phyloP scores from a whole-genome alignment of 2,797 vertebrate species.

The Cheirogaleus major region DNA sequence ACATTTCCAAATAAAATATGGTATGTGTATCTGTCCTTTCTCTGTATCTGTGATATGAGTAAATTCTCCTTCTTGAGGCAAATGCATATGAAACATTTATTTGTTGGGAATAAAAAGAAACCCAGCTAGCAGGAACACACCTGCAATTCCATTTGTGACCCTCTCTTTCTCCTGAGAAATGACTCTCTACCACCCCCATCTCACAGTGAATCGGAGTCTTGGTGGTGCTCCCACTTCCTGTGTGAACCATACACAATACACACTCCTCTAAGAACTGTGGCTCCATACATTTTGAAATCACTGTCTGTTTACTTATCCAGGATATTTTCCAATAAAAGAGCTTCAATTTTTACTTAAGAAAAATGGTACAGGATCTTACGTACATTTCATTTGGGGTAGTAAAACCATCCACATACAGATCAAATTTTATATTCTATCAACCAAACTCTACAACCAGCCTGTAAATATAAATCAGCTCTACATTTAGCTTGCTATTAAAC shows the following conservation, averaged over 20 bases:
- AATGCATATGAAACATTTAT: neutral
- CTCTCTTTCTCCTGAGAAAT: neutral
- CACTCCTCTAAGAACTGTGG: neutral
- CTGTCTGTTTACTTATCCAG: neutral
- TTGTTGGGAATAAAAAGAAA: neutral
- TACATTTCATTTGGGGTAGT: neutral
- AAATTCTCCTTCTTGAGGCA: neutral
- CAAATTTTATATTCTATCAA: neutral
- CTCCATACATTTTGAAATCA: neutral
- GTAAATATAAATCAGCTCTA: slow-evolving; percentile 74
- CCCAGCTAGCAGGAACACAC: neutral
- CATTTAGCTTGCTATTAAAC: slow-evolving; percentile 81
- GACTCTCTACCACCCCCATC: neutral
- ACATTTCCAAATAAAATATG: neutral
- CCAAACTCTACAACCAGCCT: neutral
- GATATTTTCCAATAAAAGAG: neutral
- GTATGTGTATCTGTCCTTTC: neutral
- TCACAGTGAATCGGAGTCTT: neutral
- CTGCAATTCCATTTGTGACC: neutral
- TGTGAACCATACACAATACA: neutral
- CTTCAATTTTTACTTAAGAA: slow-evolving; percentile 2
- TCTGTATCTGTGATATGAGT: neutral
- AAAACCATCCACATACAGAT: neutral
- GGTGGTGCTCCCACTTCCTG: neutral
- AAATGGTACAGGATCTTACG: neutral